Evolutionary conservation across 2,888 invertebrate genomes (phyloP).

Genomic region (Mesorhabditis spiculigera): DNA sequence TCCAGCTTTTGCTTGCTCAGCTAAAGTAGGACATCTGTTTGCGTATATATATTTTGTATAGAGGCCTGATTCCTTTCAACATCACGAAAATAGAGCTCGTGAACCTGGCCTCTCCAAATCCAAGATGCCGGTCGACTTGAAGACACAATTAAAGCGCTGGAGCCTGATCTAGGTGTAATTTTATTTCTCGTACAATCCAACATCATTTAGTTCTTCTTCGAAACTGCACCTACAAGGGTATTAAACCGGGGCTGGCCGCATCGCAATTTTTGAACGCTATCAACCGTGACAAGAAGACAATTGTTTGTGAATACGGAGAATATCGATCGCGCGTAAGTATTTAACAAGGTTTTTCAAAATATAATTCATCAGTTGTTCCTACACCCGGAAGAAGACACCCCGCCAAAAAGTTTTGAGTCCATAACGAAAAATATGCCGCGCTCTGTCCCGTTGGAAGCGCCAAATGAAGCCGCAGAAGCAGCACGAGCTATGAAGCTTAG

Average conservation of each 20-base stretch:
- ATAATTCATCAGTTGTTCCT: too few relatives aligned
- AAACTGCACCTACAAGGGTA: background rate
- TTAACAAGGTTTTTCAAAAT: too few relatives aligned
- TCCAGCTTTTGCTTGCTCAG: too few relatives aligned
- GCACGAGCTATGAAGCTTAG: too few relatives aligned
- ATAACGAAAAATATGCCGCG: background rate
- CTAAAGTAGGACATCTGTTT: too few relatives aligned
- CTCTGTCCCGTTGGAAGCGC: background rate
- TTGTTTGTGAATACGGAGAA: background rate
- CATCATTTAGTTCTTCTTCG: background rate
- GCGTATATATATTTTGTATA: too few relatives aligned
- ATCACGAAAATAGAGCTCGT: background rate
- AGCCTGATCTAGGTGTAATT: constrained; percentile 2
- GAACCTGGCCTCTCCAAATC: background rate
- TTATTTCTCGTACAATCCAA: too few relatives aligned
- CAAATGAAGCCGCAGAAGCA: background rate
- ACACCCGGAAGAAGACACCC: too few relatives aligned
- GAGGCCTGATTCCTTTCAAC: too few relatives aligned
- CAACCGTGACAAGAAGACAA: background rate
- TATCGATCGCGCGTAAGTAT: background rate
- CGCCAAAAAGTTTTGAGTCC: background rate
- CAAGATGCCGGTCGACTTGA: background rate
- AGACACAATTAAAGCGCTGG: background rate
- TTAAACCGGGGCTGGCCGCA: background rate
- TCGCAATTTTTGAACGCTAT: background rate